These are phyloP conservation scores for Pasiphila rectangulata DNA, from an alignment of 2,888 invertebrate genomes.

Conservation along the genomic window DNA sequence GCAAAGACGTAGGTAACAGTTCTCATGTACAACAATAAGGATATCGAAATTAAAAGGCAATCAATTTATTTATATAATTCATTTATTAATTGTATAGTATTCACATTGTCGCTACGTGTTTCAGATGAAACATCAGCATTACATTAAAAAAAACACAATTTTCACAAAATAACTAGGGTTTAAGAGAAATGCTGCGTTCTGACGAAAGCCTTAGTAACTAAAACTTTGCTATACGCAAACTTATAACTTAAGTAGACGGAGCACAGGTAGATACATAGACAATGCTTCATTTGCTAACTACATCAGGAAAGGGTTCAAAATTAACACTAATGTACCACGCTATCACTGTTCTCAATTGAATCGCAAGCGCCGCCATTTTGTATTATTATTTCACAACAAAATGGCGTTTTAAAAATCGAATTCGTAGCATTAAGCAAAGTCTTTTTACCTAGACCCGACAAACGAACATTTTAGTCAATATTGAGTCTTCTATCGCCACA, in stretches of 20 bases:
- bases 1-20: too few relatives aligned
- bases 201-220: conserved; percentile 59
- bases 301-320: neutral
- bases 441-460: neutral
- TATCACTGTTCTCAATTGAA: neutral
- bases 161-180: conserved; percentile 69
- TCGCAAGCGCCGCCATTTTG: neutral
- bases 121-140: conserved; percentile 71
- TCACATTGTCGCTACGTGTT: conserved; percentile 77
- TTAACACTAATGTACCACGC: neutral
- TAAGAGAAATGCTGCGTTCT: conserved; percentile 75
- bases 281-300: neutral
- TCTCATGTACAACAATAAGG: neutral
- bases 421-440: conserved; percentile 6
- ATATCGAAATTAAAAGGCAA: conserved; percentile 35
- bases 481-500: conserved; percentile 15
- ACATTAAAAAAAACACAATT: conserved; percentile 77
- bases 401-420: neutral
- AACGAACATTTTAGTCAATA: conserved; percentile 15
- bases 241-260: conserved; percentile 33
- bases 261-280: conserved; percentile 21
- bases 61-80: conserved; percentile 74
- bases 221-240: conserved; percentile 33
- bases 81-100: conserved; percentile 80
- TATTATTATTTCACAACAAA: neutral